Evolutionary conservation across 2,888 invertebrate genomes (phyloP).

Genomic region (Lepidocyrtinus sp.): DNA sequence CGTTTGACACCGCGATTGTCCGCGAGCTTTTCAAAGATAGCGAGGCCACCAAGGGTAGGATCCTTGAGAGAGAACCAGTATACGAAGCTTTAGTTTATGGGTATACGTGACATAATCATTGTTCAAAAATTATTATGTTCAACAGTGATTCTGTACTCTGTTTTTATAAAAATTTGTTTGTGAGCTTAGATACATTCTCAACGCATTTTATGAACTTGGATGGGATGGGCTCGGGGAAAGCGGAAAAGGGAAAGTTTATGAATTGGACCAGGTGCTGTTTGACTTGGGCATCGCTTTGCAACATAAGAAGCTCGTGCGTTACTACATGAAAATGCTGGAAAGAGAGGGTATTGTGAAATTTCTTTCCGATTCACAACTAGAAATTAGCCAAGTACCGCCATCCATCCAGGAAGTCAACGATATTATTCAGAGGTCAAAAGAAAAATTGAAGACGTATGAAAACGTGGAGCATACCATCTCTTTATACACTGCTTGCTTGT

Average conservation of each 20-base stretch:
- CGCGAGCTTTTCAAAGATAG: too few species aligned
- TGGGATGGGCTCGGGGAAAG: constrained; percentile 37
- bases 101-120: background rate
- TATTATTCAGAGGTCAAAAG: constrained; percentile 38
- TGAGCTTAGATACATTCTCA: constrained; percentile 49
- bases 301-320: constrained; percentile 26
- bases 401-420: too few species aligned
- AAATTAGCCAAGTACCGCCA: too few species aligned
- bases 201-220: constrained; percentile 42
- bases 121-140: constrained; percentile 21
- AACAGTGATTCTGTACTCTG: constrained; percentile 40
- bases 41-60: background rate
- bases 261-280: constrained; percentile 19
- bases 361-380: constrained; percentile 35
- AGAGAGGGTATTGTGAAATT: constrained; percentile 37
- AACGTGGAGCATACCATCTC: constrained; percentile 47
- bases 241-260: constrained; percentile 21
- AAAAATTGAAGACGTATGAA: constrained; percentile 24
- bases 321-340: constrained; percentile 35
- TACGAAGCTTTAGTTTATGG: constrained; percentile 19
- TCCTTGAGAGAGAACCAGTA: background rate
- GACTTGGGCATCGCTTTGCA: constrained; percentile 14
- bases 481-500: constrained; percentile 32
- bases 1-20: too few species aligned
- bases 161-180: too few species aligned